Conservation (phyloP, 2,797 vertebrate species). For the Leptatherina wallacei region DNA sequence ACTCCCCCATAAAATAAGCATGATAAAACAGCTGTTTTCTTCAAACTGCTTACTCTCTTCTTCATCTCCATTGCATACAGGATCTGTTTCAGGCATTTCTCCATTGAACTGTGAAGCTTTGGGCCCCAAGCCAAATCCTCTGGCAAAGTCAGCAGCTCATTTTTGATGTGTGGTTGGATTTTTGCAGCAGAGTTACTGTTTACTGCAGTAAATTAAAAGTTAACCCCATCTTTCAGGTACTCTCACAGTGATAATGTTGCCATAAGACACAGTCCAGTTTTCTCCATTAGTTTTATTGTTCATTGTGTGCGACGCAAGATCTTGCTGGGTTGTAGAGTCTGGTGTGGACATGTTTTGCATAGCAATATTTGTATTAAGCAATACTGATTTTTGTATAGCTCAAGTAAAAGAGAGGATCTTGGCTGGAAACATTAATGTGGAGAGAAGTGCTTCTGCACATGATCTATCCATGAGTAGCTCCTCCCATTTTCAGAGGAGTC, state of each 20-base stretch:
- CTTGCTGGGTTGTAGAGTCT: not conserved
- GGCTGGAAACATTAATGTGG: conserved; percentile 4
- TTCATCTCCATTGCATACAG: conserved; percentile 53
- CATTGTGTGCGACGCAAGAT: not conserved
- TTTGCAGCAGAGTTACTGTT: conserved; percentile 42
- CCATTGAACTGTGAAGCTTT: conserved; percentile 50
- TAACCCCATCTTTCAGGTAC: conserved; percentile 1
- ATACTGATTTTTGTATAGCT: not conserved
- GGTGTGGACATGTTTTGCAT: conserved; percentile 8
- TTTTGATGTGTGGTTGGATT: conserved; percentile 66
- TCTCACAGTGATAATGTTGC: not conserved
- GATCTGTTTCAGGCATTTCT: conserved; percentile 48
- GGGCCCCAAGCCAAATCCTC: conserved; percentile 69
- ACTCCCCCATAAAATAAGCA: conserved; percentile 16
- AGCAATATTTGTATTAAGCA: not conserved
- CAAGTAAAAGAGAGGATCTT: not conserved
- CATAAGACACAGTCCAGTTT: conserved; percentile 1
- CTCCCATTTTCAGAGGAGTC: conserved; percentile 5
- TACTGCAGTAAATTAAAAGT: conserved; percentile 30
- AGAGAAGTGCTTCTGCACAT: conserved; percentile 18
- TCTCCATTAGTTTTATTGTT: not conserved
- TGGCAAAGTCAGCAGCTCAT: conserved; percentile 69
- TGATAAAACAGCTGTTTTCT: conserved; percentile 32
- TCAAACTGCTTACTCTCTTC: conserved; percentile 23
- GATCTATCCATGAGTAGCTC: not conserved